Base-by-base conservation (phyloP, 1,140 invertebrate species). In the Cheumatopsyche charites region DNA sequence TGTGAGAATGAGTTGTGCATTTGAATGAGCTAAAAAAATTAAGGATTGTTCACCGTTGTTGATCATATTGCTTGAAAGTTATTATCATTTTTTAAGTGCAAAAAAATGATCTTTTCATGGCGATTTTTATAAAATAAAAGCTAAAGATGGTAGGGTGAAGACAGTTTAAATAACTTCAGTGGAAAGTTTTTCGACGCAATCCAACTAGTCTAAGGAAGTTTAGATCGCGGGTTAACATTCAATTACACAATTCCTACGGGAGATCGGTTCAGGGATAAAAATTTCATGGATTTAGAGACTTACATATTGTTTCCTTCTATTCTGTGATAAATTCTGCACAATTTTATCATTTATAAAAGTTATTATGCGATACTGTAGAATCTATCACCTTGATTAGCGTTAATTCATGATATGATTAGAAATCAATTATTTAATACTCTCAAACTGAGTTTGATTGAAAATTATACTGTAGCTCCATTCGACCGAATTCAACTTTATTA, bases 121-220 rank as follows among this genome's bases (percentile, higher is more conserved):
- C 9, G 23, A 43, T 66, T 25, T 45, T 47, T 13, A 2, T 4
- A 4, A 13, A 13, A 47, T 3, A 47, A 13, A 17, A n/a, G 45
- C 12, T 2, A 2, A 13, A 47, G 47, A 15, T 52, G 15, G 47
- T 52, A 52, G 19, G 47, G 13, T 23, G 49, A 58, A 45, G 70
- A 66, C 70, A 72, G 43, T 70, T 70, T 67, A 69, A 67, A 70
- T 67, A 70, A 52, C 62, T 43, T 0, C 61, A 70, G 36, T 62
- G 66, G 71, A 71, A 71, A 45, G 70, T 74, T 61, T 70, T 68
- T 71, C 45, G 67, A 74, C 52, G 47, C 67, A 67, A 71, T 74
- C 45, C 63, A 67, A 41, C 62, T 49, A 62, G 67, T 67, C 65
- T 36, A 36, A 55, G 68, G 29, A 74, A 71, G 58, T 68, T 73